phyloP scores from a whole-genome alignment of 35 echinoderm and acorn worm genomes.

The Apostichopus parvimensis region DNA sequence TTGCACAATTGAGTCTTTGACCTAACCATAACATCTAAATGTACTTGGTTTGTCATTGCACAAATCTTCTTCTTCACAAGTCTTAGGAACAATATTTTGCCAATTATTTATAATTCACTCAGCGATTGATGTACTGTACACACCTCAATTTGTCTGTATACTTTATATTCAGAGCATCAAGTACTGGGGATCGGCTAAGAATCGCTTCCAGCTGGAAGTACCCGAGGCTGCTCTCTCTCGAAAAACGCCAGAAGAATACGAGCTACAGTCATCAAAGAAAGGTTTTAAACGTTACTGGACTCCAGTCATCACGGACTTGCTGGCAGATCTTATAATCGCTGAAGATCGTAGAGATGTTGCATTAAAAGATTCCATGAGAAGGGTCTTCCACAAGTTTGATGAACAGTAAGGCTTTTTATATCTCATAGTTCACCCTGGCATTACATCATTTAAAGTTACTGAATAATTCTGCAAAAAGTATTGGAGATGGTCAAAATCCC shows the following conservation, averaged over 20 bases:
- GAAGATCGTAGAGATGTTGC: slow-evolving; percentile 83
- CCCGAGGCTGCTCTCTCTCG: slow-evolving; percentile 74
- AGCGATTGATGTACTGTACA: no score
- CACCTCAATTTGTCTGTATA: no score
- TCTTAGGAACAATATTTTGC: no score
- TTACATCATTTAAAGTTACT: no score
- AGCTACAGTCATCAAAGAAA: slow-evolving; percentile 93
- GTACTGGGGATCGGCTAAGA: slow-evolving; percentile 90
- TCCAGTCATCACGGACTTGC: slow-evolving; percentile 48
- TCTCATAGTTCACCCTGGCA: no score
- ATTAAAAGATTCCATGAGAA: slow-evolving; percentile 94
- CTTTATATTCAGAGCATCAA: slow-evolving; percentile 53
- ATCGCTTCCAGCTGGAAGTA: slow-evolving; percentile 88
- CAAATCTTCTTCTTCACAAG: no score
- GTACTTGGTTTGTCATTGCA: no score
- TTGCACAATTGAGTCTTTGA: no score
- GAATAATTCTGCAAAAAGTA: no score
- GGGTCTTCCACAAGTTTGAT: slow-evolving; percentile 93
- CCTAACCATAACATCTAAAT: no score
- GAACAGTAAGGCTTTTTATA: slow-evolving; percentile 64
- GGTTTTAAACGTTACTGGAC: slow-evolving; percentile 96
- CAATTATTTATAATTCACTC: no score
- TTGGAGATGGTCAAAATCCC: no score
- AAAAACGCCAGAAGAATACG: slow-evolving; percentile 88
- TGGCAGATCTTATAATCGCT: slow-evolving; percentile 66